Conservation (phyloP, 2,113 vertebrate species). For the Himantopus leucocephalus region DNA sequence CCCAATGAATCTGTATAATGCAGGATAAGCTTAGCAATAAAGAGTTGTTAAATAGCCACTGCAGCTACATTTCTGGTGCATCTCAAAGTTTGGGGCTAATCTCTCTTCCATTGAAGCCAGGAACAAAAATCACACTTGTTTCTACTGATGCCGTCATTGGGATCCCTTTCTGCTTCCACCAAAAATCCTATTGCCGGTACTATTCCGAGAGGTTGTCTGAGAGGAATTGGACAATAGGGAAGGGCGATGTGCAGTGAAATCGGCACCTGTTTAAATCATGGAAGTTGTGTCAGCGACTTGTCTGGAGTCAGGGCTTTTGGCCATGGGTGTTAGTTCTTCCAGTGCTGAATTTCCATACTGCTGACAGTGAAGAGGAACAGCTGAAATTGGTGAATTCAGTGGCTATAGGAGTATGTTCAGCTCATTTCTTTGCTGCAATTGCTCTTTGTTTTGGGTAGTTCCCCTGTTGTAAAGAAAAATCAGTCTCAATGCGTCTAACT, state of each 20-base stretch:
- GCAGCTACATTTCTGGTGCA: neutral
- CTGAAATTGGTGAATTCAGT: neutral
- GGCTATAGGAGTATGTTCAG: neutral
- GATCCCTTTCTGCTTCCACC: neutral
- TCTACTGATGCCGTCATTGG: accelerated
- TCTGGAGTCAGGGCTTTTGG: neutral
- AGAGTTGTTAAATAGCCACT: neutral
- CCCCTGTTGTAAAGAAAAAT: neutral
- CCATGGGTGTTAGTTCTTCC: neutral
- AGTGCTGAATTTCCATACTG: neutral
- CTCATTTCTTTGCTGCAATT: neutral
- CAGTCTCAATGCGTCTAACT: neutral
- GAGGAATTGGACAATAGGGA: neutral
- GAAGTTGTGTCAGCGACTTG: accelerated
- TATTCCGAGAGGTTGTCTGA: neutral
- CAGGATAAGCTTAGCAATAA: neutral
- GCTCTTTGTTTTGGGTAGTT: neutral
- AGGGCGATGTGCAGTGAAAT: neutral
- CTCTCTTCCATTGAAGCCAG: neutral
- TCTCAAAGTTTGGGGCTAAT: neutral
- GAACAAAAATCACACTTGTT: neutral
- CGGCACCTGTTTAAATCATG: neutral
- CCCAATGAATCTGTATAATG: neutral
- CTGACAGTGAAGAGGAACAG: neutral
- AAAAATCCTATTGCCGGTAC: neutral